Base-by-base conservation (phyloP, 2,113 vertebrate genomes). In the Aplodontia rufa region DNA sequence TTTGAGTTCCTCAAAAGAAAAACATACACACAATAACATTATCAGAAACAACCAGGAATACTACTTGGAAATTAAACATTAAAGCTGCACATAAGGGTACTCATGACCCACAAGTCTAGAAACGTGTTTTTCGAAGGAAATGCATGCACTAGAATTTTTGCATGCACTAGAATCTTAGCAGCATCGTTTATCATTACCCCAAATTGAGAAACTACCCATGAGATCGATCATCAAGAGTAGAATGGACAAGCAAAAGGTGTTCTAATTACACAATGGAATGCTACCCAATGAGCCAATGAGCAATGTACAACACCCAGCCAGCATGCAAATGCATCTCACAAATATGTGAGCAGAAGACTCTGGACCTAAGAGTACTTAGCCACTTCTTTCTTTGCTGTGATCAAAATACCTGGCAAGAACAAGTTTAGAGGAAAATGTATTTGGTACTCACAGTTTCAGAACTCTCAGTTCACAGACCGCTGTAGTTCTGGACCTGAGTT, bases 71-170 rank as follows among this genome's bases (percentile, higher is more conserved):
- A 16, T 2, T 11, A 17, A 49, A n/a, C 35, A 35, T 3, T 69
- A 55, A 64, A 30, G 20, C 9, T 86, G 26, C 19, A 45, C 10
- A 3, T 30, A 60, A 2, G 0, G 1, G 5, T 51, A 35, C 0
- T 5, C 3, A 20, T 47, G 35, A 47, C 28, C 13, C 53, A 10
- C 11, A 88, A 37, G 37, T 60, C 32, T 24, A 47, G 55, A 93
- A 95, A 69, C 11, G 42, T 6, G 30, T 40, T 75, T 51, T 45
- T 35, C 51, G 30, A 55, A 78, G 91, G 30, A n/a, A n/a, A n/a
- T n/a, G n/a, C 3, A 37, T n/a, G 12, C 0, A 22, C 3, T 55
- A 45, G 17, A 53, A 53, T 51, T 10, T 42, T 35, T n/a, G n/a
- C 3, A 37, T n/a, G 12, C 0, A 22, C 3, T 55, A 45, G 17